Evolutionary conservation across 1,140 invertebrate species (phyloP).

Genomic region (Temnothorax curvispinosus): DNA sequence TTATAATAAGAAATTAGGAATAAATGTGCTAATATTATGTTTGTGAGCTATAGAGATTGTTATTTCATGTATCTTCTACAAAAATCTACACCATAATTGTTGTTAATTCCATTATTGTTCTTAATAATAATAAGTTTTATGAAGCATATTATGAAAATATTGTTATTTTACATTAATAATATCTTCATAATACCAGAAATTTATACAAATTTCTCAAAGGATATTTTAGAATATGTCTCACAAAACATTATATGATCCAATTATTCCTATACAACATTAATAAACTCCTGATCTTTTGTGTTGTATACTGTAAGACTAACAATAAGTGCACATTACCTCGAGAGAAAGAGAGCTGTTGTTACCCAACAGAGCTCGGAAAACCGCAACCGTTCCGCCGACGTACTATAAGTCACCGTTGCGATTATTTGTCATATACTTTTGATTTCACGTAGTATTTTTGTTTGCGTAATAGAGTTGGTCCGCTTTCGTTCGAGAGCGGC

Average conservation of each 20-base stretch:
- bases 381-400: conserved; percentile 14
- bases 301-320: conserved; percentile 45
- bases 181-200: conserved; percentile 2
- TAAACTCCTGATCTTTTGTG: conserved; percentile 32
- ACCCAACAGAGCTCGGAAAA: neutral
- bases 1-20: conserved; percentile 54
- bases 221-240: neutral
- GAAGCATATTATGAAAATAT: neutral
- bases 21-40: conserved; percentile 31
- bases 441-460: conserved; percentile 64
- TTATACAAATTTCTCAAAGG: neutral
- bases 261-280: conserved; percentile 41
- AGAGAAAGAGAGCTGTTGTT: neutral
- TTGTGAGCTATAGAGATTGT: conserved; percentile 60
- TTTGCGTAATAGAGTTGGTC: conserved; percentile 32
- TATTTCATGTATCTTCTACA: neutral
- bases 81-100: neutral
- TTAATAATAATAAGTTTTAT: neutral
- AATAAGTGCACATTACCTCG: conserved; percentile 28
- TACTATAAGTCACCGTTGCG: conserved; percentile 49
- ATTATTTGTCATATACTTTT: conserved; percentile 62
- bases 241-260: conserved; percentile 23
- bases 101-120: neutral
- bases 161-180: neutral
- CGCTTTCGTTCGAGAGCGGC: conserved; percentile 13